Evolutionary conservation across 2,113 vertebrate species (phyloP).

Genomic region (Callaeas wilsoni): DNA sequence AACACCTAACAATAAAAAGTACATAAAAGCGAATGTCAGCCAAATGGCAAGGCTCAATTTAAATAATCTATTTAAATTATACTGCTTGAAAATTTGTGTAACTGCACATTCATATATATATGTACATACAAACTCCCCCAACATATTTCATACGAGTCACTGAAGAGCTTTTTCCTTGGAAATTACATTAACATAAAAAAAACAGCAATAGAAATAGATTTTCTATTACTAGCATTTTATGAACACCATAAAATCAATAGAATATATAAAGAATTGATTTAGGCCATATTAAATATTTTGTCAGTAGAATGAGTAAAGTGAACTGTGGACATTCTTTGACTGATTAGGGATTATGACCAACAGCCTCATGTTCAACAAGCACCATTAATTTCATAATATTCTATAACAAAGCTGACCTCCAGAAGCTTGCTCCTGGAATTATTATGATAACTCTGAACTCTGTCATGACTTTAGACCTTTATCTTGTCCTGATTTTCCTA

Average conservation of each 20-base stretch:
- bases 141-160: background rate
- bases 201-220: background rate
- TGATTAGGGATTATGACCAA: background rate
- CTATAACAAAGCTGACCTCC: background rate
- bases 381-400: constrained; percentile 30
- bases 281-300: background rate
- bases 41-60: background rate
- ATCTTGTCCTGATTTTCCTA: background rate
- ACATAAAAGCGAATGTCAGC: background rate
- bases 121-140: background rate
- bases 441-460: background rate
- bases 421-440: background rate
- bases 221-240: constrained; percentile 38
- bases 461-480: background rate
- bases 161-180: background rate
- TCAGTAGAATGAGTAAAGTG: constrained; percentile 10
- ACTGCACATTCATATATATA: background rate
- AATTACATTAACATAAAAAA: background rate
- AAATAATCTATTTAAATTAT: background rate
- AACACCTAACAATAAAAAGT: background rate
- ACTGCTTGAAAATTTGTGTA: background rate
- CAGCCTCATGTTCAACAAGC: constrained; percentile 11
- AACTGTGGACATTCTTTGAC: constrained; percentile 6
- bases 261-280: background rate
- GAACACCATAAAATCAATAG: background rate